These are phyloP conservation scores for Rhamphomyia laevipes DNA, from an alignment of 2,888 invertebrate species.

Conservation along the genomic window DNA sequence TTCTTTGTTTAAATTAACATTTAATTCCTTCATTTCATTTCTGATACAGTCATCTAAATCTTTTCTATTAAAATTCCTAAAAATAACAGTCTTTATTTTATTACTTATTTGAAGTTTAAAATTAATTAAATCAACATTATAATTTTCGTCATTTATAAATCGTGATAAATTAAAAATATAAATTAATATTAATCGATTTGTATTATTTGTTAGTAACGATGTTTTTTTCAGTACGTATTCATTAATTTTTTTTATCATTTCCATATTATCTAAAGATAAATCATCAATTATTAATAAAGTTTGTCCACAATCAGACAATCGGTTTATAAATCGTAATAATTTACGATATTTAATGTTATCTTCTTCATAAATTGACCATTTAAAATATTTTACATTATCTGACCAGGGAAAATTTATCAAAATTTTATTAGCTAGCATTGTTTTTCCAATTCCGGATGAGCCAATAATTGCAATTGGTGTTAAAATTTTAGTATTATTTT, in stretches of 20 bases:
- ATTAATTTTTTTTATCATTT: conserved; percentile 21
- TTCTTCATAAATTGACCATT: conserved; percentile 21
- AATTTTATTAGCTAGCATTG: conserved; percentile 22
- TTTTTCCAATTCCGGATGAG: conserved; percentile 26
- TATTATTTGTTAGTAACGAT: too few relatives aligned
- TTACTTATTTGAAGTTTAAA: conserved; percentile 4
- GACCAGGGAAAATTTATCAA: conserved; percentile 27
- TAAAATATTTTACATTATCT: conserved; percentile 25
- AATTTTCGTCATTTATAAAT: conserved; percentile 12
- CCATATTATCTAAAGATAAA: conserved; percentile 19
- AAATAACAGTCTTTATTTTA: conserved; percentile 21
- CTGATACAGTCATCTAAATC: conserved; percentile 26
- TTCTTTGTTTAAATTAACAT: conserved; percentile 16
- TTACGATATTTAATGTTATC: conserved; percentile 12
- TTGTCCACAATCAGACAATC: conserved; percentile 27
- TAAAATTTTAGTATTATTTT: conserved; percentile 16
- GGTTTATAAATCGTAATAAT: conserved; percentile 13
- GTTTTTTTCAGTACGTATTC: conserved; percentile 13
- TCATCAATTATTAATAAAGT: conserved; percentile 33
- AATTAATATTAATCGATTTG: conserved; percentile 19
- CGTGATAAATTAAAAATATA: conserved; percentile 25
- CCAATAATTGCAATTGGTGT: conserved; percentile 27
- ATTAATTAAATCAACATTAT: conserved; percentile 10
- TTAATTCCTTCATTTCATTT: conserved; percentile 19
- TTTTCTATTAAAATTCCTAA: conserved; percentile 18